phyloP scores from a whole-genome alignment of 2,113 vertebrate genomes.

The Microcebus lehilahytsara region DNA sequence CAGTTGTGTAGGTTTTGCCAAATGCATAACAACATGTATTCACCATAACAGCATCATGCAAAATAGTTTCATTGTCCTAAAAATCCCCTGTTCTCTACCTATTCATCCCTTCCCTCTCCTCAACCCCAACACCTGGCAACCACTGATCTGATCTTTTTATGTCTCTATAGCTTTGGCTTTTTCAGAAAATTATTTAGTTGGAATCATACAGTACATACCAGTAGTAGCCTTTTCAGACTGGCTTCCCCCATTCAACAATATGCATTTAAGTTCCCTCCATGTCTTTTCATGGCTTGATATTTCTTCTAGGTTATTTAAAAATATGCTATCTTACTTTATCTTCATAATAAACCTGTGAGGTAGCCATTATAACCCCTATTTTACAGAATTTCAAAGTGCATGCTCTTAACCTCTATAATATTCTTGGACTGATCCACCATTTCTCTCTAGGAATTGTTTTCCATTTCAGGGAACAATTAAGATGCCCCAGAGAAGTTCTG shows the following conservation, averaged over 20 bases:
- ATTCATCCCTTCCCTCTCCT: neutral
- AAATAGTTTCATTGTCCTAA: neutral
- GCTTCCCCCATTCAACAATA: neutral
- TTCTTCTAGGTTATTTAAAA: neutral
- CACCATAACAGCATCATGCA: neutral
- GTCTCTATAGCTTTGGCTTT: neutral
- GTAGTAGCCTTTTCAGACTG: neutral
- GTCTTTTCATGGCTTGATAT: neutral
- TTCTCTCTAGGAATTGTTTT: neutral
- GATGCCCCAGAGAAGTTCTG: neutral
- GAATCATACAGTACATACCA: neutral
- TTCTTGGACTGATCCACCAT: neutral
- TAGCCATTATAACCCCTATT: neutral
- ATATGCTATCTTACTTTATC: conserved; percentile 14
- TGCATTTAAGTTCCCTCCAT: neutral
- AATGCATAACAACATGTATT: too few species aligned
- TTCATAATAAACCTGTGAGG: neutral
- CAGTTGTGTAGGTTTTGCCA: neutral
- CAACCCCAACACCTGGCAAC: neutral
- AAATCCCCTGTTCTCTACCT: neutral
- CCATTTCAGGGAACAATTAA: neutral
- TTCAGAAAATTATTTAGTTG: neutral
- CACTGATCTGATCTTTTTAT: neutral
- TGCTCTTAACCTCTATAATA: neutral
- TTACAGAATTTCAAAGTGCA: neutral